Evolutionary conservation across 2,888 invertebrate species (phyloP).

Genomic region (Leptinotarsa rubiginosa): DNA sequence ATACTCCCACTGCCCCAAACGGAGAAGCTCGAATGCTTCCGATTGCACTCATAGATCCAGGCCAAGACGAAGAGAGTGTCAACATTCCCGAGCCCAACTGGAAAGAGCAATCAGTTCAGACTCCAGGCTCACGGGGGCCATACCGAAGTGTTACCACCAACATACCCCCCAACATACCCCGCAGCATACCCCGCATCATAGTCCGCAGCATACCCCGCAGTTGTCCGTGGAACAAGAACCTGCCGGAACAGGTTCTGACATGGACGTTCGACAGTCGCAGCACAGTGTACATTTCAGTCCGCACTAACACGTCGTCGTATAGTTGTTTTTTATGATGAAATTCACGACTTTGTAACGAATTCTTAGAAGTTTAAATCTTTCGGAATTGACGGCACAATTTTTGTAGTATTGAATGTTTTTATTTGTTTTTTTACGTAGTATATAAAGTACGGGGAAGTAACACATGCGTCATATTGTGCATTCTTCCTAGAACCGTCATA

Average conservation of each 20-base stretch:
- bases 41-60: slow-evolving; percentile 62
- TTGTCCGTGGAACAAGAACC: slow-evolving; percentile 44
- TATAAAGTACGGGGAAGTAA: too few species aligned
- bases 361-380: background rate
- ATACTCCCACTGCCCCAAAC: slow-evolving; percentile 49
- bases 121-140: slow-evolving; percentile 60
- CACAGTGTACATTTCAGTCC: slow-evolving; percentile 54
- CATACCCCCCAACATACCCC: slow-evolving; percentile 33
- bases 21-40: slow-evolving; percentile 66
- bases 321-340: slow-evolving; percentile 8
- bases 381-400: too few species aligned
- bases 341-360: background rate
- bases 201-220: slow-evolving; percentile 38
- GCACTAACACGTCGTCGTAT: slow-evolving; percentile 14
- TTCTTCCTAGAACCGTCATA: too few species aligned
- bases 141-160: slow-evolving; percentile 52
- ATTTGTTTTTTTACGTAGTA: too few species aligned
- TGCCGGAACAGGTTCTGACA: slow-evolving; percentile 55
- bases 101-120: slow-evolving; percentile 64
- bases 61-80: slow-evolving; percentile 58
- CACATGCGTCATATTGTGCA: too few species aligned
- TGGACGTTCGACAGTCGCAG: slow-evolving; percentile 57
- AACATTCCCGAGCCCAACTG: slow-evolving; percentile 56
- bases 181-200: slow-evolving; percentile 14
- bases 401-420: too few species aligned